These are phyloP conservation scores for Drosophila bunnanda DNA, from an alignment of 2,888 invertebrate species.

Conservation along the genomic window DNA sequence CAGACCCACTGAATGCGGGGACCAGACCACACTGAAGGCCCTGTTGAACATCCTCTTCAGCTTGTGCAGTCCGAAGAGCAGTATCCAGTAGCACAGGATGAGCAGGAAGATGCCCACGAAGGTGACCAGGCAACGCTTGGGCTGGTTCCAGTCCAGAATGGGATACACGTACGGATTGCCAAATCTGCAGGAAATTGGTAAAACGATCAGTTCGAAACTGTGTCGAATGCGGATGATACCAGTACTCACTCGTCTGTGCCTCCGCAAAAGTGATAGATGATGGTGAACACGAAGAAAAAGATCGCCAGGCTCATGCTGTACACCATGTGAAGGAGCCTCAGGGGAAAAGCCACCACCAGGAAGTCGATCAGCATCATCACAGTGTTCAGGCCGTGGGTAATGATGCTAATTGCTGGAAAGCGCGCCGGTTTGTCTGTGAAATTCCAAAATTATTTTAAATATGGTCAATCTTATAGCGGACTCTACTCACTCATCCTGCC, in stretches of 20 bases:
- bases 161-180: conserved; percentile 90
- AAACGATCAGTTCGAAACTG: not conserved
- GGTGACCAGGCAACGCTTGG: conserved; percentile 84
- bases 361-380: conserved; percentile 90
- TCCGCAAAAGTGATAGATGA: conserved; percentile 87
- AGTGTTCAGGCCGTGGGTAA: conserved; percentile 91
- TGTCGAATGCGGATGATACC: not conserved
- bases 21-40: conserved; percentile 74
- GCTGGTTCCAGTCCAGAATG: conserved; percentile 90
- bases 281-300: conserved; percentile 86
- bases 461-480: not conserved
- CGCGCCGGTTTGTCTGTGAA: conserved; percentile 86
- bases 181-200: conserved; percentile 80
- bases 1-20: conserved; percentile 76
- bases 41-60: conserved; percentile 79
- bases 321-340: conserved; percentile 88
- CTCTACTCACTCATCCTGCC: conserved; percentile 81
- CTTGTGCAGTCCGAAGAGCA: conserved; percentile 79
- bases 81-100: conserved; percentile 74
- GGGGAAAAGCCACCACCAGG: conserved; percentile 89
- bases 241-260: conserved; percentile 86
- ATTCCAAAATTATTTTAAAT: not conserved
- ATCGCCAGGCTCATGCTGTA: conserved; percentile 87
- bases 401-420: conserved; percentile 88
- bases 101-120: conserved; percentile 81